Conservation (phyloP, 2,888 invertebrate genomes). For the Drosophila kambysellisi region DNA sequence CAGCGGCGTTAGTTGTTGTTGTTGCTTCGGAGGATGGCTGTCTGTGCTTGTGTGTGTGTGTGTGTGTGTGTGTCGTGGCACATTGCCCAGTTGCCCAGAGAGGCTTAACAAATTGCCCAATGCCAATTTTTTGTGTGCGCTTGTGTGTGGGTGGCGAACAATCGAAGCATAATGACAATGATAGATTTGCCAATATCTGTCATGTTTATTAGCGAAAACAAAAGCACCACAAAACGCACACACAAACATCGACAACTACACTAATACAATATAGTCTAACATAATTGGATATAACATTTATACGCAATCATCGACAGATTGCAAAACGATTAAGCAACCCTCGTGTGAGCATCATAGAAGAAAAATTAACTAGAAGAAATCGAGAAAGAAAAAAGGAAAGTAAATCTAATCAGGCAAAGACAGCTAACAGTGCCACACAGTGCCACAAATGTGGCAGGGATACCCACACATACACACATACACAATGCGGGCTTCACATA, state of each 20-base stretch:
- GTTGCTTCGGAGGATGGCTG: neutral
- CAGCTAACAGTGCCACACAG: constrained; percentile 3
- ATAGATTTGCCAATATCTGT: constrained; percentile 85
- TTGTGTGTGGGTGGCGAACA: constrained; percentile 57
- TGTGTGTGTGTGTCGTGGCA: constrained; percentile 10
- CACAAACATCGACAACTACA: constrained; percentile 14
- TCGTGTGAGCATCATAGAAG: constrained; percentile 30
- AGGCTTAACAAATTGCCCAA: constrained; percentile 72
- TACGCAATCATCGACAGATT: constrained; percentile 84
- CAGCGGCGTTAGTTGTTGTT: constrained; percentile 38
- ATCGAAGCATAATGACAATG: constrained; percentile 85
- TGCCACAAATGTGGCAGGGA: constrained; percentile 8
- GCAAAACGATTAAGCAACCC: constrained; percentile 82
- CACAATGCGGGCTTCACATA: constrained; percentile 47
- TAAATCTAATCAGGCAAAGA: constrained; percentile 61
- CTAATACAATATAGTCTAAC: constrained; percentile 43
- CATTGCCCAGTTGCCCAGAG: constrained; percentile 26
- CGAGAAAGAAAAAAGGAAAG: constrained; percentile 20
- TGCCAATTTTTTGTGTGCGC: constrained; percentile 55
- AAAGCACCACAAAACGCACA: constrained; percentile 38
- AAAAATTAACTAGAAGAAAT: constrained; percentile 53
- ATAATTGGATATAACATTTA: constrained; percentile 84
- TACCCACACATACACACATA: neutral
- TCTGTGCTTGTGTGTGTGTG: constrained; percentile 1
- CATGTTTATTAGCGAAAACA: constrained; percentile 81